Conservation (phyloP, 2,797 vertebrate species). For the Philypnodon macrostomus region DNA sequence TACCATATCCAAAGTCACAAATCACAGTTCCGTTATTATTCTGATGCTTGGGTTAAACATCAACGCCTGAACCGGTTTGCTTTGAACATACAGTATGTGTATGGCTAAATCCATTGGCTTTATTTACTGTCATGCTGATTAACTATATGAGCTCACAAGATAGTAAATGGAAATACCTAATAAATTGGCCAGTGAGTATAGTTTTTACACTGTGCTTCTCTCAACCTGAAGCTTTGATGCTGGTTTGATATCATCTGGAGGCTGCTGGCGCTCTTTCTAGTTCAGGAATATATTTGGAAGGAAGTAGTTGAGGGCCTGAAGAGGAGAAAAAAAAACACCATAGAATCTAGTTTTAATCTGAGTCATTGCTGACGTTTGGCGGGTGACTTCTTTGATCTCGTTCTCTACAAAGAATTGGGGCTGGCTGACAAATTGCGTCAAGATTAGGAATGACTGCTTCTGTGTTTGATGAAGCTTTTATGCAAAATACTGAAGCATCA, state of each 20-base stretch:
- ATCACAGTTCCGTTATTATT: too few relatives aligned
- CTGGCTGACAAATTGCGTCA: constrained; percentile 39
- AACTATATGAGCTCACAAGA: too few relatives aligned
- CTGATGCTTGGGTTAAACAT: too few relatives aligned
- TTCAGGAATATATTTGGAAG: constrained; percentile 33
- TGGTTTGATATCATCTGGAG: constrained; percentile 42
- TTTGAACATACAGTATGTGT: too few relatives aligned
- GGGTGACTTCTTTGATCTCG: constrained; percentile 45
- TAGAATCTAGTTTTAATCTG: constrained; percentile 40
- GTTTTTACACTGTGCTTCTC: too few relatives aligned
- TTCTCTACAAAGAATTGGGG: constrained; percentile 18
- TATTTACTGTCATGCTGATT: too few relatives aligned
- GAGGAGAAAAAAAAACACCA: constrained; percentile 24
- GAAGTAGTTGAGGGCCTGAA: constrained; percentile 32
- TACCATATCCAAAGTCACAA: too few relatives aligned
- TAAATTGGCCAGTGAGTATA: too few relatives aligned
- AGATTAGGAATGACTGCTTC: constrained; percentile 23
- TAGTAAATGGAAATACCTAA: too few relatives aligned
- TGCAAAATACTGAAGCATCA: constrained; percentile 1
- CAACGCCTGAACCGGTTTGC: too few relatives aligned
- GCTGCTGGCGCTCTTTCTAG: constrained; percentile 33
- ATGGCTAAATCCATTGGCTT: too few relatives aligned
- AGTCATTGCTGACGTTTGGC: constrained; percentile 44
- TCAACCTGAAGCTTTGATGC: constrained; percentile 48
- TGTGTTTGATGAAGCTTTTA: constrained; percentile 21